A percentile compares a stretch with the other conserved stretches of the same genome.
phyloP scores from a whole-genome alignment of 2,797 vertebrate species.

The Enteromius fasciolatus region DNA sequence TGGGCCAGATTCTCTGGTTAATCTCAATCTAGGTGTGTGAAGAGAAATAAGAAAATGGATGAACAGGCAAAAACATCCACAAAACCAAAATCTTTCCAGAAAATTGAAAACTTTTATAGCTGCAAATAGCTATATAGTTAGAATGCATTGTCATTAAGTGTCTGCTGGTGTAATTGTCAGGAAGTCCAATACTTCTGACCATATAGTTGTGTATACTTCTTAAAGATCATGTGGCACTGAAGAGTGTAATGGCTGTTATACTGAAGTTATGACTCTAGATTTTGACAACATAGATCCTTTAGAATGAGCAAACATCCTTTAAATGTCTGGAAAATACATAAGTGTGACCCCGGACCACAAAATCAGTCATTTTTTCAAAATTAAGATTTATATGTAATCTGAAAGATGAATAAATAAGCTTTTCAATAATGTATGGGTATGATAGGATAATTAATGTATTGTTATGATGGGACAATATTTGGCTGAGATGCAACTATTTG shows the following conservation, averaged over 20 bases:
- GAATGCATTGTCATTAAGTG: neutral
- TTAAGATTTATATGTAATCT: too few relatives aligned
- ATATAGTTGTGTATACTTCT: neutral
- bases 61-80: too few relatives aligned
- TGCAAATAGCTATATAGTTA: neutral
- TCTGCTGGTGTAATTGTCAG: neutral
- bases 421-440: too few relatives aligned
- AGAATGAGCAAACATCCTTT: neutral
- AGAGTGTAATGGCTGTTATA: neutral
- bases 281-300: neutral
- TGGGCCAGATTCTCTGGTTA: constrained; percentile 16
- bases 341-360: too few relatives aligned
- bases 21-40: neutral
- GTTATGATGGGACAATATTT: too few relatives aligned
- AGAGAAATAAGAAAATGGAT: neutral
- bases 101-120: neutral
- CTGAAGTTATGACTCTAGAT: neutral
- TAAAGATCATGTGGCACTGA: neutral
- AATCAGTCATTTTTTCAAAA: too few relatives aligned
- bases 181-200: neutral
- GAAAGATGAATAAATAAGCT: too few relatives aligned
- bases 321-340: neutral
- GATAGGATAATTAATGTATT: too few relatives aligned
- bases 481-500: too few relatives aligned
- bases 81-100: neutral